Conservation (phyloP, 1,140 invertebrate genomes). For the Octopus sinensis region DNA sequence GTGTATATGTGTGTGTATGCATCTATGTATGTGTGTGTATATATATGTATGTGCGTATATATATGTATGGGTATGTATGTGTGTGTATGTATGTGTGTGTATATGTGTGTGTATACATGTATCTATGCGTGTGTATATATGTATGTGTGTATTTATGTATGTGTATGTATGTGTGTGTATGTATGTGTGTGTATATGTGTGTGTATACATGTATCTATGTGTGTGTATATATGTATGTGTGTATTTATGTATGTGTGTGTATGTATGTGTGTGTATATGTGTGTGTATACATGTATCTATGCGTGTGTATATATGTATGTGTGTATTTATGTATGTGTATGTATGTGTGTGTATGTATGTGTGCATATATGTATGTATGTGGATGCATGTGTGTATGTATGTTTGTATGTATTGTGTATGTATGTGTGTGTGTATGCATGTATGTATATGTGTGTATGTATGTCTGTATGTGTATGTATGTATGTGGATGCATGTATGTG, state of each 20-base stretch:
- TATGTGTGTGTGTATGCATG: background rate
- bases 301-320: background rate
- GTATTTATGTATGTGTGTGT: background rate
- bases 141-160: too few species aligned
- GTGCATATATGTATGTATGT: background rate
- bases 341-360: background rate
- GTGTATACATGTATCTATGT: background rate
- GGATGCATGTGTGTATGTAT: background rate
- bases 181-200: background rate
- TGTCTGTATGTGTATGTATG: background rate
- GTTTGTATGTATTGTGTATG: background rate
- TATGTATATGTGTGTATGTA: background rate
- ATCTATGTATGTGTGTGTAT: background rate
- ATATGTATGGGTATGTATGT: background rate
- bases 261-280: background rate
- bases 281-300: background rate
- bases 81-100: background rate
- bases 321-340: background rate
- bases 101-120: background rate
- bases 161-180: background rate
- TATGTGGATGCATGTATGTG: background rate
- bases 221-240: background rate
- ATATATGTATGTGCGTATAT: background rate
- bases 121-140: background rate
- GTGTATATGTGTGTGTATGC: background rate